Base-by-base conservation (phyloP, 2,797 vertebrate genomes). In the Kryptolebias ocellatus region DNA sequence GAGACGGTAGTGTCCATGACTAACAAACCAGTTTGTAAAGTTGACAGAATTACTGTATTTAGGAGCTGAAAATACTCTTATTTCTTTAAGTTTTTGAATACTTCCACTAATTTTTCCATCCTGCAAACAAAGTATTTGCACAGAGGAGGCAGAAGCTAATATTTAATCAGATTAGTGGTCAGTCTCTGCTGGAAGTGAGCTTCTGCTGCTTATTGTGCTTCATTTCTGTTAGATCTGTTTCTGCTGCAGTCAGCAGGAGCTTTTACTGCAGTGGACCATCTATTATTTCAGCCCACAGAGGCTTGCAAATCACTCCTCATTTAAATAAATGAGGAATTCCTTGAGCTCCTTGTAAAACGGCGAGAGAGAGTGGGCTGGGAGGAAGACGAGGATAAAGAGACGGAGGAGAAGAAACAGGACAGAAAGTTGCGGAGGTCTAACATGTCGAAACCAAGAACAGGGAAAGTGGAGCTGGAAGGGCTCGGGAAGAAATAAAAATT, bases 291-390 rank as follows among this genome's bases (percentile, higher is more conserved):
- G 72, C 65, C 71, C 57, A 65, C 37, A n/a, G 67, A 78, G n/a
- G 60, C 37, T 57, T 87, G 76, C 61, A 50, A 51, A 58, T 66
- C 45, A 45, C 27, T 53, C 29, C 51, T 47, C 51, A 55, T 77
- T 61, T 64, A 24, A 78, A 85, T 85, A 78, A 70, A 72, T 71
- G 57, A 85, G 64, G 57, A 51, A 75, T 74, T 79, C 53, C 65
- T 77, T 46, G 2, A 70, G 37, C 67, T 37, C 49, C 39, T 60
- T 76, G 56, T 34, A 20, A 52, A 51, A 53, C 44, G 11, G 47
- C 53, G 37, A 20, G 14, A 51, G 14, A 53, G 18, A 50, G 5
- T 39, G 4, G n/a, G 50, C 67, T 28, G 4, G 8, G 1, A 20
- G 27, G 20, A 14, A 8, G 18, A 47, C 16, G 46, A 34, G 20